phyloP scores from a whole-genome alignment of 1,140 invertebrate genomes.

The Cardiocondyla obscurior region DNA sequence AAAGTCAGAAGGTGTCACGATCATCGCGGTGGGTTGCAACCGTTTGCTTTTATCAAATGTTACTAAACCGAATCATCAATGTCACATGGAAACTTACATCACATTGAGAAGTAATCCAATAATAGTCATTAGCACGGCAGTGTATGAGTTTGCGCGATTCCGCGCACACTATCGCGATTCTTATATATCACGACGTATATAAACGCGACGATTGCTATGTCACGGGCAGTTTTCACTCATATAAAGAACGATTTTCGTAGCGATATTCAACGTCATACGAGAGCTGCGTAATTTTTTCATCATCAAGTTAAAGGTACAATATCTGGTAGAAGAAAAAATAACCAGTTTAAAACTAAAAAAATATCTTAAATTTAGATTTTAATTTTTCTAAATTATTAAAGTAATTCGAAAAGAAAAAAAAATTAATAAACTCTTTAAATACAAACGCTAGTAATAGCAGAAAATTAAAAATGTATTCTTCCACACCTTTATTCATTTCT shows the following conservation, averaged over 20 bases:
- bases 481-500: not conserved
- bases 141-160: not conserved
- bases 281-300: not conserved
- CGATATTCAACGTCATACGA: not conserved
- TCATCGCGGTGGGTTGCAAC: not conserved
- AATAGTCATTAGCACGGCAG: not conserved
- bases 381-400: not conserved
- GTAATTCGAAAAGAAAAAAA: not conserved
- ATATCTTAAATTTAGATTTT: not conserved
- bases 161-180: not conserved
- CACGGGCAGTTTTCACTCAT: constrained; percentile 17
- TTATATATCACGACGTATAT: constrained; percentile 42
- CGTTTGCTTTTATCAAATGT: constrained; percentile 4
- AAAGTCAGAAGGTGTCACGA: not conserved
- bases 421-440: not conserved
- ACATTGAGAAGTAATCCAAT: constrained; percentile 22
- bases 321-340: not conserved
- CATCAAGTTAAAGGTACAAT: not conserved
- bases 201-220: not conserved
- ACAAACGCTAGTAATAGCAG: not conserved
- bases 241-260: not conserved
- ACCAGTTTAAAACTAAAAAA: not conserved
- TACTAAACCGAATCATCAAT: not conserved
- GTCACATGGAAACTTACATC: constrained; percentile 14
- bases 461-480: not conserved